A percentile compares a stretch with the other conserved stretches of the same genome.
These are phyloP conservation scores for Phalacrocorax brasilianus DNA, from an alignment of 2,113 vertebrate species.

Conservation along the genomic window DNA sequence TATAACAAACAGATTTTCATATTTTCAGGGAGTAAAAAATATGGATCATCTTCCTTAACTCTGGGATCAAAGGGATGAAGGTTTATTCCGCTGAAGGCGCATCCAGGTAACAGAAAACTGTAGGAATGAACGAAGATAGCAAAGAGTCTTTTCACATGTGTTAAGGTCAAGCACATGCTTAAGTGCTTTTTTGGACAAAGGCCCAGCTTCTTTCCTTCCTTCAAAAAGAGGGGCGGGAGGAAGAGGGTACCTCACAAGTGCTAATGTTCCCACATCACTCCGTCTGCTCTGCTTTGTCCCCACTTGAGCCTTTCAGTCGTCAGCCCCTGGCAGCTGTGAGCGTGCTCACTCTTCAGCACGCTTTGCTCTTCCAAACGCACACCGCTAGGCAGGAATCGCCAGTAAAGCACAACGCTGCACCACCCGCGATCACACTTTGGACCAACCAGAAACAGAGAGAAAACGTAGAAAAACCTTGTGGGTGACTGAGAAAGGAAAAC, in stretches of 20 bases:
- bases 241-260: background rate
- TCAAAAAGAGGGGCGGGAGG: background rate
- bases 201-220: background rate
- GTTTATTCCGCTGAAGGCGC: background rate
- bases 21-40: background rate
- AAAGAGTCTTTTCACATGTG: background rate
- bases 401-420: fast-evolving
- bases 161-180: background rate
- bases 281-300: constrained; percentile 26
- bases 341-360: background rate
- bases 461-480: background rate
- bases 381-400: fast-evolving
- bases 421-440: background rate
- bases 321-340: constrained; percentile 12
- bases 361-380: background rate
- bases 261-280: constrained; percentile 7
- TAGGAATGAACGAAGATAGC: background rate
- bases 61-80: background rate
- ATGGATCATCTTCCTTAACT: background rate
- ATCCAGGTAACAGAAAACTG: background rate
- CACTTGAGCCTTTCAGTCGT: background rate
- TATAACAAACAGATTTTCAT: background rate
- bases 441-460: fast-evolving
- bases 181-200: constrained; percentile 34
- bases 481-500: background rate